A percentile compares a stretch with the other conserved stretches of the same genome.
Conservation (phyloP, 2,797 vertebrate genomes). For the Nyctalus aviator region DNA sequence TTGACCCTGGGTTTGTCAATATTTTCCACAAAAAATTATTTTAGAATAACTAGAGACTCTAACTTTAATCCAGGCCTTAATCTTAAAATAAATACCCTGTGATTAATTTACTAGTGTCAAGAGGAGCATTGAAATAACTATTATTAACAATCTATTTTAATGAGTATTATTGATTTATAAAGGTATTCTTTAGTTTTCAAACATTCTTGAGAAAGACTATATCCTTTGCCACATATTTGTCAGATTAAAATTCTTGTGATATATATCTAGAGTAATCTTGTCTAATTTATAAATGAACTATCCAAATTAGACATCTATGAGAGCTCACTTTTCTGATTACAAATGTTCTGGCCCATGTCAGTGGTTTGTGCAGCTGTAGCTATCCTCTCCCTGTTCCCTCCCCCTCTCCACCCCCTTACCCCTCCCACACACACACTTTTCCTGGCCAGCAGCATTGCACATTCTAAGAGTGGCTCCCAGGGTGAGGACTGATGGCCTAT, state of each 20-base stretch:
- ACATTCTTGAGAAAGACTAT: constrained; percentile 38
- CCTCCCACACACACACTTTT: background rate
- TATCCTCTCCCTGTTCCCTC: too few relatives aligned
- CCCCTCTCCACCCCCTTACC: too few relatives aligned
- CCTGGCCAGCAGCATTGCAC: background rate
- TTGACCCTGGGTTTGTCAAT: constrained; percentile 34
- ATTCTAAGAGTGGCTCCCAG: background rate
- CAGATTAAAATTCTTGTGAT: constrained; percentile 12
- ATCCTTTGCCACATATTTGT: constrained; percentile 11
- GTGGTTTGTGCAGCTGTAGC: background rate
- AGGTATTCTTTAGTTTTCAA: constrained; percentile 47
- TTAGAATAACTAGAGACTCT: constrained; percentile 25
- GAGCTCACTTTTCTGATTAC: background rate
- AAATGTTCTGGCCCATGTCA: background rate
- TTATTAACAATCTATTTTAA: background rate
- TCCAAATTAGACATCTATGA: constrained; percentile 3
- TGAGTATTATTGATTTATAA: constrained; percentile 25
- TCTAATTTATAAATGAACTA: constrained; percentile 30
- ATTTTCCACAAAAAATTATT: constrained; percentile 32
- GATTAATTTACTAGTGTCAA: constrained; percentile 27
- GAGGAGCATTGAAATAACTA: constrained; percentile 1
- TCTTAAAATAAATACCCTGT: background rate
- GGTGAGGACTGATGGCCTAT: background rate
- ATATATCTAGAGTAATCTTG: background rate
- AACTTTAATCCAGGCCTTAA: constrained; percentile 22